A percentile compares a stretch with the other conserved stretches of the same genome.
Conservation (phyloP, 2,888 invertebrate species). For the Poecilus cupreus region DNA sequence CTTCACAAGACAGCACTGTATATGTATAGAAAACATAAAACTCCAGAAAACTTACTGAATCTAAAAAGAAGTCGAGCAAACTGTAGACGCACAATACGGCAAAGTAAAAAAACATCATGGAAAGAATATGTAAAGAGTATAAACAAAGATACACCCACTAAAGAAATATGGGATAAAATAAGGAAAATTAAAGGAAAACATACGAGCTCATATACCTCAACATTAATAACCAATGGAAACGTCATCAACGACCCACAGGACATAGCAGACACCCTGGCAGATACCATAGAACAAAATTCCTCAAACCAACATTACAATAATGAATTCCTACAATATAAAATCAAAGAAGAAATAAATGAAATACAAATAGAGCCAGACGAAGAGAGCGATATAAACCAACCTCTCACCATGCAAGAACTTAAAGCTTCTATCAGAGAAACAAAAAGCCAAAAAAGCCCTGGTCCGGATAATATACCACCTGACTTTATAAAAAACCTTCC, state of each 20-base stretch:
- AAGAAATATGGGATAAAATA: conserved; percentile 9
- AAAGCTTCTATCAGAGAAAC: neutral
- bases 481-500: neutral
- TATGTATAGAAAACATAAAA: neutral
- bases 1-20: neutral
- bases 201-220: neutral
- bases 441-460: neutral
- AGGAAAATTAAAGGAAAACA: neutral
- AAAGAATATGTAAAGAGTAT: neutral
- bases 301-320: neutral
- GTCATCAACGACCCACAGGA: neutral
- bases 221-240: neutral
- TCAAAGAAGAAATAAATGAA: neutral
- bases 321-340: neutral
- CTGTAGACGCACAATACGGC: neutral
- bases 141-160: neutral
- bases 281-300: neutral
- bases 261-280: neutral
- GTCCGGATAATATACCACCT: neutral
- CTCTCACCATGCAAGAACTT: neutral
- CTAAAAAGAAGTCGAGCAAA: neutral
- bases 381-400: neutral
- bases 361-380: neutral
- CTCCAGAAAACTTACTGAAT: too few species aligned
- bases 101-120: neutral